Evolutionary conservation across 2,797 vertebrate species (phyloP), one percentile per base, ranked within the genome.

Genomic region (Acanthurus leucopareius): DNA sequence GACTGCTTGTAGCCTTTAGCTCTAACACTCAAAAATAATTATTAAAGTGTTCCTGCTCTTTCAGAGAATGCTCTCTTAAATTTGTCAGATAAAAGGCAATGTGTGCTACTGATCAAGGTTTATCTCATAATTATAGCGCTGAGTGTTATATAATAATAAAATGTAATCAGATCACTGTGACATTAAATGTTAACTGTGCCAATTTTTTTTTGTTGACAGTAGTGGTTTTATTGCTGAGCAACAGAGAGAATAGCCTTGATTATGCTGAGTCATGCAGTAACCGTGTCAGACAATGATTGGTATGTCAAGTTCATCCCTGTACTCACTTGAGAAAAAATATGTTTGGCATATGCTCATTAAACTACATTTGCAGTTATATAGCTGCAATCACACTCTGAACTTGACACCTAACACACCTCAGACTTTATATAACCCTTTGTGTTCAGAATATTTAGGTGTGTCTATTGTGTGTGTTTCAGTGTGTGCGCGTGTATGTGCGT

Each of bases 121-220:
- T 57, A 10, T 42, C 22, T 16, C 4, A 0, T 56, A 8, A 69
- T 53, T 17, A 53, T 13, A 63, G 54, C 56, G 13, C 64, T 52
- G 5, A 22, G 22, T 32, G 25, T 73, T 70, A 62, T n/a, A 38
- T 22, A 48, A 72, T 56, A 78, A 64, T 51, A 75, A 49, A 51
- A 20, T 52, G 15, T n/a, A 58, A 75, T 65, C 56, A 73, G 8
- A 22, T 15, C 13, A 10, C 10, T 61, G 66, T 67, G n/a, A 71
- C 61, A 63, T 69, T 11, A 79, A 84, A 85, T 19, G 60, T 80
- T 80, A 74, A 72, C 71, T 7, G 15, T 3, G 10, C 4, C 19
- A 54, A 42, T 66, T 28, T 66, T 19, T 59, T 40, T 7, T 20
- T 0, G 66, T 11, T 19, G 32, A 16, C 16, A 28, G 66, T 35